Percentiles rank a stretch among this genome's conserved stretches.
phyloP scores from a whole-genome alignment of 2,113 vertebrate genomes.

The Carassius carassius region DNA sequence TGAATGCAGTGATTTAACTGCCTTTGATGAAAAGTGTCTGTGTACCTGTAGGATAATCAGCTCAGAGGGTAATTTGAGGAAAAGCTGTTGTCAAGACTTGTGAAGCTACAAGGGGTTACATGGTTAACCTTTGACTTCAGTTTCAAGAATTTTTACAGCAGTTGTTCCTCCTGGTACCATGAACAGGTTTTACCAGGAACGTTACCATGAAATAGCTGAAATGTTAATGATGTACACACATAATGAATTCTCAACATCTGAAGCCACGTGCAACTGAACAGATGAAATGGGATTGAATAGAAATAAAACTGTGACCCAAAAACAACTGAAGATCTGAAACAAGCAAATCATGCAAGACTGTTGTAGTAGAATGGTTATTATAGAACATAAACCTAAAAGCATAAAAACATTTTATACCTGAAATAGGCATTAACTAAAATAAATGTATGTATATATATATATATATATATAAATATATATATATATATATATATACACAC shows the following conservation, averaged over 20 bases:
- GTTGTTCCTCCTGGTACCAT: background rate
- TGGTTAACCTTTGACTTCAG: background rate
- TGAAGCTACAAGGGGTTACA: background rate
- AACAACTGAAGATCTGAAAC: background rate
- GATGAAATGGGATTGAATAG: background rate
- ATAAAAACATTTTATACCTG: too few relatives aligned
- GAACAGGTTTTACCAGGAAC: background rate
- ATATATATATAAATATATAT: too few relatives aligned
- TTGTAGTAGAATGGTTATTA: too few relatives aligned
- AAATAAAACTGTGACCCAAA: background rate
- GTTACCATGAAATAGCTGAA: background rate
- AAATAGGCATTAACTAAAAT: too few relatives aligned
- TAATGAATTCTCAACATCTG: background rate
- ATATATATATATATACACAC: too few relatives aligned
- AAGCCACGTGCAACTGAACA: too few relatives aligned
- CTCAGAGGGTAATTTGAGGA: background rate
- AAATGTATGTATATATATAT: too few relatives aligned
- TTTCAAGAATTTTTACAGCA: background rate
- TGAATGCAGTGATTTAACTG: background rate
- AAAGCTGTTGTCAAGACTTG: background rate
- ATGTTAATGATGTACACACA: background rate
- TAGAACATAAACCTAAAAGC: too few relatives aligned
- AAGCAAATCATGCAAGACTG: background rate
- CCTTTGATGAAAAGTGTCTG: background rate
- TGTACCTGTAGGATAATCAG: background rate